Evolutionary conservation across 2,888 invertebrate species (phyloP).

Genomic region (Amblyteles armatorius): DNA sequence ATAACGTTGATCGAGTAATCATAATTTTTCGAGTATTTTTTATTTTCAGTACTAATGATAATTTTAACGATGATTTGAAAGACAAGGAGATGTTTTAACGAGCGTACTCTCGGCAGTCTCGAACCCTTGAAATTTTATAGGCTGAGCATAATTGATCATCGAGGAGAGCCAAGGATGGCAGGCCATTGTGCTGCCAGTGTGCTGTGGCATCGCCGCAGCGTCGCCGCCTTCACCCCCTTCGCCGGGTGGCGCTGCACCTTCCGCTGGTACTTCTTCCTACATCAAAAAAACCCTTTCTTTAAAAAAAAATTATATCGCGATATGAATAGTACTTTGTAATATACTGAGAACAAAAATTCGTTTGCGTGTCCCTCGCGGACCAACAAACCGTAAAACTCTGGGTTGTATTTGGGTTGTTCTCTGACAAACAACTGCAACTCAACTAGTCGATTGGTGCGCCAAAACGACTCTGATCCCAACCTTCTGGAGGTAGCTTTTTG

Average conservation of each 20-base stretch:
- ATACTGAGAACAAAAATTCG: no score
- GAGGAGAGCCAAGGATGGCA: slow-evolving; percentile 99
- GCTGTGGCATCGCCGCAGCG: slow-evolving; percentile 84
- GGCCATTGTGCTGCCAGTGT: slow-evolving; percentile 99
- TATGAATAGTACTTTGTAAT: no score
- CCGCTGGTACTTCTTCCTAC: slow-evolving; percentile 73
- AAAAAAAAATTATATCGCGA: no score
- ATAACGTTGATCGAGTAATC: no score
- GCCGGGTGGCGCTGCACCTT: slow-evolving; percentile 86
- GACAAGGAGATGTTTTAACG: background rate
- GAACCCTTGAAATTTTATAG: slow-evolving; percentile 99
- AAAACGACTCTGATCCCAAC: no score
- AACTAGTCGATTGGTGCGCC: no score
- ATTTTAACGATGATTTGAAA: background rate
- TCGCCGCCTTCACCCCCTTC: slow-evolving; percentile 85
- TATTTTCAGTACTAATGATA: background rate
- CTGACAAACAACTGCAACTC: no score
- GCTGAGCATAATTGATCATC: slow-evolving; percentile 99
- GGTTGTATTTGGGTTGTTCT: no score
- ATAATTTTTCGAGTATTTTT: no score
- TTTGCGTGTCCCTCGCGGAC: no score
- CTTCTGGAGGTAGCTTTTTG: no score
- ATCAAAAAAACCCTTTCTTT: background rate
- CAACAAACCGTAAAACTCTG: no score
- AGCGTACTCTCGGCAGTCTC: slow-evolving; percentile 96